These are phyloP conservation scores for Palythoa grandiflora DNA, from an alignment of 92 coral and sea anemone genomes.

Conservation along the genomic window DNA sequence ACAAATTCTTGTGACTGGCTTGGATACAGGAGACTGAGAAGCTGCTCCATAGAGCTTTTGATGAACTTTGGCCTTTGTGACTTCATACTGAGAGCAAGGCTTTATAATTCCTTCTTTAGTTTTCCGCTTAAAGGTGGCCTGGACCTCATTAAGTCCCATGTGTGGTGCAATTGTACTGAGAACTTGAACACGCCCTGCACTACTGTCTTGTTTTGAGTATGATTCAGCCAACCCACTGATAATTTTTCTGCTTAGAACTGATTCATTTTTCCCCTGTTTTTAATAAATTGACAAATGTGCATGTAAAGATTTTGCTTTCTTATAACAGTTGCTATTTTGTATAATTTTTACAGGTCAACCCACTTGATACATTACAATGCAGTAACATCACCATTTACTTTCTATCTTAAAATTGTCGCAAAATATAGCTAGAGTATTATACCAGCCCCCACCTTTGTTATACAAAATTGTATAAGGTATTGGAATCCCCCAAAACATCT, in stretches of 20 bases:
- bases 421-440: no score
- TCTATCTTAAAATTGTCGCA: no score
- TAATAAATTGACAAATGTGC: neutral
- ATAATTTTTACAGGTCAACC: no score
- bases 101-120: neutral
- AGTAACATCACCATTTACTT: no score
- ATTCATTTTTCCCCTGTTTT: neutral
- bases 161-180: conserved; percentile 65
- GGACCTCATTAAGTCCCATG: conserved; percentile 51
- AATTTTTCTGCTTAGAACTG: conserved; percentile 15
- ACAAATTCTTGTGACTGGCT: neutral
- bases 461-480: no score
- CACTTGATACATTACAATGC: no score
- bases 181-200: conserved; percentile 25
- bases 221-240: conserved; percentile 18
- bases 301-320: neutral
- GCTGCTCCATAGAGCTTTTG: conserved; percentile 48
- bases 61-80: conserved; percentile 45
- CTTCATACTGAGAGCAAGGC: neutral
- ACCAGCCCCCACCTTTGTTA: no score
- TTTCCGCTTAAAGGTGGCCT: neutral
- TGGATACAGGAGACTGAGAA: conserved; percentile 1
- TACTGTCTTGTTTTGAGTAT: conserved; percentile 31
- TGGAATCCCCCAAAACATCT: no score
- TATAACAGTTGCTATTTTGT: no score